phyloP scores from a whole-genome alignment of 1,140 invertebrate species.

The Littorina saxatilis region DNA sequence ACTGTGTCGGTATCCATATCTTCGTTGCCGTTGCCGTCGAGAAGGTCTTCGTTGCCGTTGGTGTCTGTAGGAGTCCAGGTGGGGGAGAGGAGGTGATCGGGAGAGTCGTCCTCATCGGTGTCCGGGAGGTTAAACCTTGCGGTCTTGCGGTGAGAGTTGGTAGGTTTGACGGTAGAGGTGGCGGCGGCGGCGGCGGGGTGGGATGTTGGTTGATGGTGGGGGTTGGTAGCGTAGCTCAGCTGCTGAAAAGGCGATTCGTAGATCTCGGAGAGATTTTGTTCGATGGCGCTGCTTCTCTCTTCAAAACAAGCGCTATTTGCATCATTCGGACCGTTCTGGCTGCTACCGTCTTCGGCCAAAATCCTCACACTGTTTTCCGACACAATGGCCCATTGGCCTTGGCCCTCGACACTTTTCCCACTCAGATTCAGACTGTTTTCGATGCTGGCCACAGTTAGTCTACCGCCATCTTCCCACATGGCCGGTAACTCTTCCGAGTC shows the following conservation, averaged over 20 bases:
- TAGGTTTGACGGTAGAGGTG: too few species aligned
- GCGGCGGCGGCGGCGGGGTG: neutral
- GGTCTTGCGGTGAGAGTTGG: neutral
- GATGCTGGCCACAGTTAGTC: neutral
- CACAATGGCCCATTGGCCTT: neutral
- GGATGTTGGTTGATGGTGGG: too few species aligned
- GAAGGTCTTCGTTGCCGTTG: neutral
- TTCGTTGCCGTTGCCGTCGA: neutral
- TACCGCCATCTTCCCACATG: conserved; percentile 31
- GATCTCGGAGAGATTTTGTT: conserved; percentile 22
- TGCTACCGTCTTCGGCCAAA: neutral
- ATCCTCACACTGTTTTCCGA: neutral
- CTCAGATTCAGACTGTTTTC: too few species aligned
- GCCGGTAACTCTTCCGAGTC: conserved; percentile 18
- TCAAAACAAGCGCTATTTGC: neutral
- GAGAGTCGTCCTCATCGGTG: too few species aligned
- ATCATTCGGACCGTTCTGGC: neutral
- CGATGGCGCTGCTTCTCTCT: neutral
- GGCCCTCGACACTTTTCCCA: neutral
- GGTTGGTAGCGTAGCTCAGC: neutral
- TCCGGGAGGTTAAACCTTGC: neutral
- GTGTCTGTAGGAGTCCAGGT: neutral
- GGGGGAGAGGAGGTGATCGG: too few species aligned
- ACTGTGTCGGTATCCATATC: neutral
- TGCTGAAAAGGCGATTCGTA: conserved; percentile 18